These are phyloP conservation scores for Stylophora pistillata DNA, from an alignment of 64 coral and sea anemone species.

Conservation along the genomic window DNA sequence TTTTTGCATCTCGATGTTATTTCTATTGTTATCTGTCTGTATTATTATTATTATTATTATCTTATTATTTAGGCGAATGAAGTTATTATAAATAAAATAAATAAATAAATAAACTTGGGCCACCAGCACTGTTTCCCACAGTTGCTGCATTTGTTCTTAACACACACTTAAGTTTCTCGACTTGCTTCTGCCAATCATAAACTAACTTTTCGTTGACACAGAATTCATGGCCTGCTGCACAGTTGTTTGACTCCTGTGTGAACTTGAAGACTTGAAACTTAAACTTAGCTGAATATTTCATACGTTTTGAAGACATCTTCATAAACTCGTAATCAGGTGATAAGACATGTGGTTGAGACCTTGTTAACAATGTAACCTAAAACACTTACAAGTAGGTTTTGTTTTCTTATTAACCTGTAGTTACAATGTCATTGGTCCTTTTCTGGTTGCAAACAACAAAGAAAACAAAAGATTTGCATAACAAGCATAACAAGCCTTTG, in stretches of 20 bases:
- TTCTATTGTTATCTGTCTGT: no score
- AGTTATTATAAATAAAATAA: no score
- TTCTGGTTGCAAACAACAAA: no score
- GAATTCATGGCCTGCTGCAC: conserved; percentile 21
- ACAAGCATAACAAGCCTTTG: no score
- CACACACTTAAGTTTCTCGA: conserved; percentile 33
- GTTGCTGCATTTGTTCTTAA: conserved; percentile 6
- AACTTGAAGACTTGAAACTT: conserved; percentile 53
- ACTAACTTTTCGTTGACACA: conserved; percentile 58
- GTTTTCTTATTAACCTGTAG: no score
- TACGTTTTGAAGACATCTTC: conserved; percentile 31
- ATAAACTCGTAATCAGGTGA: conserved; percentile 13
- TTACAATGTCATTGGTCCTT: no score
- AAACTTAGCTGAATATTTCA: conserved; percentile 40
- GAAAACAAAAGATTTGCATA: no score
- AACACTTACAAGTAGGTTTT: no score
- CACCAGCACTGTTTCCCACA: background rate
- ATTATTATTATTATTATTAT: no score
- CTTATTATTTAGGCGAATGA: no score
- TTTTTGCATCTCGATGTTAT: no score
- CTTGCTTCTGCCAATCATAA: conserved; percentile 34
- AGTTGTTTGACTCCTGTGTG: conserved; percentile 31
- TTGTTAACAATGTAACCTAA: conserved; percentile 3
- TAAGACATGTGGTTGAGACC: conserved; percentile 1
- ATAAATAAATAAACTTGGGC: background rate